Evolutionary conservation across 2,113 vertebrate genomes (phyloP), one percentile per base, ranked within the genome.

Genomic region (Morone chrysops): DNA sequence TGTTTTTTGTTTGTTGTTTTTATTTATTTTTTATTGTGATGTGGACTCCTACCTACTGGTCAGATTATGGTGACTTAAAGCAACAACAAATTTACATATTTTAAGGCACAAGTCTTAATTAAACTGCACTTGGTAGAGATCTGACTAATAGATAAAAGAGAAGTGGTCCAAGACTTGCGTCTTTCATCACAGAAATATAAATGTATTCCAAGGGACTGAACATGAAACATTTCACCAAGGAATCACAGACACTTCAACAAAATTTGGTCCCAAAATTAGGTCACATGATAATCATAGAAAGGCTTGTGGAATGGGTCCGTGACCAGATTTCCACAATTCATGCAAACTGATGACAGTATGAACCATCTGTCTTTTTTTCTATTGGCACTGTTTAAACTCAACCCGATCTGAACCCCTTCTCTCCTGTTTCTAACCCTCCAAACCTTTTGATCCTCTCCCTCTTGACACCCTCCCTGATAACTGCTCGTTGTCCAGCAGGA

Each of bases 221-320:
- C 78, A 59, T 66, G 12, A 81, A 76, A 60, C n/a, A 62, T 70
- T 70, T 62, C 22, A 80, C 13, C n/a, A 68, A 25, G 12, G 47
- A 86, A 87, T 84, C 85, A 84, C 88, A 90, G 89, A 91, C 90
- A 90, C 87, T 83, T 85, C 12, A 8, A 13, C n/a, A 80, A 78
- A 75, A 77, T 82, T 61, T 81, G 84, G 80, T 91, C 77, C 69
- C 56, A 82, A 83, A 91, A 82, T 84, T 67, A 91, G 93, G 87
- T 94, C 93, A 92, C 92, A 94, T 94, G 89, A 91, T 94, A 93
- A 93, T 93, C 57, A 80, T 81, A 78, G 61, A 66, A 63, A 65
- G 57, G 41, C 40, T 72, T 4, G 8, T 73, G 70, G 61, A 80
- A 18, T 56, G 59, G 11, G 41, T 79, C 65, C 31, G 65, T 83